Conservation (phyloP, 2,888 invertebrate genomes). For the Subacronicta megacephala region DNA sequence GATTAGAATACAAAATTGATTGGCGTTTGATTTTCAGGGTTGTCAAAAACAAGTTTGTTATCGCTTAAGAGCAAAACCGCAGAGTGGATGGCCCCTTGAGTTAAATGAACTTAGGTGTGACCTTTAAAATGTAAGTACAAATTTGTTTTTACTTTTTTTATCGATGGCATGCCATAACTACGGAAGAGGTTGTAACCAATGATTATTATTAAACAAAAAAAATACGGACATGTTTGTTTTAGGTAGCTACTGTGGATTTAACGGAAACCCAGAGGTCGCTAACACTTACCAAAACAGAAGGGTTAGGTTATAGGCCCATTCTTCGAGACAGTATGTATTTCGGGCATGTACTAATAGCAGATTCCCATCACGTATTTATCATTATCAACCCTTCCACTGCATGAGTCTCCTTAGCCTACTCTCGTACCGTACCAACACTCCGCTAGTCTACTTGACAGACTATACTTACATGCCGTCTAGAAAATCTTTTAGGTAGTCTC, state of each 20-base stretch:
- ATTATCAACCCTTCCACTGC: too few relatives aligned
- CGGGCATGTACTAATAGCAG: too few relatives aligned
- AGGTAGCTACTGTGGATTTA: too few relatives aligned
- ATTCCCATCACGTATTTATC: too few relatives aligned
- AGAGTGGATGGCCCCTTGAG: constrained; percentile 64
- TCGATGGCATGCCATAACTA: constrained; percentile 22
- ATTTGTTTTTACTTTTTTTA: constrained; percentile 48
- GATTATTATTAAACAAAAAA: constrained; percentile 1
- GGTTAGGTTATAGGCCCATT: too few relatives aligned
- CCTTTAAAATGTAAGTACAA: constrained; percentile 65
- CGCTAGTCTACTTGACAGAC: too few relatives aligned
- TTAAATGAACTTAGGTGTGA: constrained; percentile 79
- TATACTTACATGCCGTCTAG: too few relatives aligned
- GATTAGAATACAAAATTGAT: constrained; percentile 27
- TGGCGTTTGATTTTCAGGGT: constrained; percentile 18
- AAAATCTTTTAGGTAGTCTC: background rate
- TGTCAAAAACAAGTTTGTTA: constrained; percentile 42
- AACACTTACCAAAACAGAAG: too few relatives aligned
- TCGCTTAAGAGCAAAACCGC: constrained; percentile 39
- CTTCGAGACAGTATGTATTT: too few relatives aligned
- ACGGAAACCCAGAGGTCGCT: too few relatives aligned
- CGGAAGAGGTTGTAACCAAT: constrained; percentile 17
- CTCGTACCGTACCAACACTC: too few relatives aligned
- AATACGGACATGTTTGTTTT: background rate
- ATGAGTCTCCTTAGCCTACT: too few relatives aligned